These are phyloP conservation scores for Cavia porcellus DNA, from an alignment of 2,113 vertebrate species.

Conservation along the genomic window DNA sequence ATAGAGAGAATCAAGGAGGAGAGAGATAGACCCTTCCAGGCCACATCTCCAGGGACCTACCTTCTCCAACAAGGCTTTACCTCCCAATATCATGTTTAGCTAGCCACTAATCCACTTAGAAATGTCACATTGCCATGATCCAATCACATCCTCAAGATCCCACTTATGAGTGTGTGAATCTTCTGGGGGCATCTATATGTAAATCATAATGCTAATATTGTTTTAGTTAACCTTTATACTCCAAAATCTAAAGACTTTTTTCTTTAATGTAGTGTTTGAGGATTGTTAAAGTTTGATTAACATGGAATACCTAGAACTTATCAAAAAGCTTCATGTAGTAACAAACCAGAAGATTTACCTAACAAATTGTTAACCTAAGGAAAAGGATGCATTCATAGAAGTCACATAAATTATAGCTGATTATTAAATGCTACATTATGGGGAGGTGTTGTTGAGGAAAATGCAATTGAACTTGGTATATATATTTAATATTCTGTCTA, in stretches of 20 bases:
- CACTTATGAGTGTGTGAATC: background rate
- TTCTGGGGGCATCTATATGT: background rate
- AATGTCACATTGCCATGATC: background rate
- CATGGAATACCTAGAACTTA: background rate
- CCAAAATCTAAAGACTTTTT: background rate
- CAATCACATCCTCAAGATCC: background rate
- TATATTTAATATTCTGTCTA: background rate
- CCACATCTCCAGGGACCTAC: background rate
- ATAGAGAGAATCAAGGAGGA: background rate
- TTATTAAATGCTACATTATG: background rate
- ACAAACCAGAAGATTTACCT: slow-evolving; percentile 37
- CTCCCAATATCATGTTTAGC: background rate
- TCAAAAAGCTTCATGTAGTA: background rate
- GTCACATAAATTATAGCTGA: slow-evolving; percentile 17
- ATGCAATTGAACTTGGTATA: background rate
- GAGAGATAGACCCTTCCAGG: background rate
- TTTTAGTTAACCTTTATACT: background rate
- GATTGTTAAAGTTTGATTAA: background rate
- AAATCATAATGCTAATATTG: background rate
- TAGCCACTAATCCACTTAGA: background rate
- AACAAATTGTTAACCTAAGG: background rate
- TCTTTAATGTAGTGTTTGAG: background rate
- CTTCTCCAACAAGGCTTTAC: background rate
- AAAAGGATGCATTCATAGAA: background rate
- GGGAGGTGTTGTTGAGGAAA: slow-evolving; percentile 2